Evolutionary conservation across 1,140 invertebrate genomes (phyloP), one percentile per base, ranked within the genome.

Genomic region (Pseudomyrmex dendroicus): DNA sequence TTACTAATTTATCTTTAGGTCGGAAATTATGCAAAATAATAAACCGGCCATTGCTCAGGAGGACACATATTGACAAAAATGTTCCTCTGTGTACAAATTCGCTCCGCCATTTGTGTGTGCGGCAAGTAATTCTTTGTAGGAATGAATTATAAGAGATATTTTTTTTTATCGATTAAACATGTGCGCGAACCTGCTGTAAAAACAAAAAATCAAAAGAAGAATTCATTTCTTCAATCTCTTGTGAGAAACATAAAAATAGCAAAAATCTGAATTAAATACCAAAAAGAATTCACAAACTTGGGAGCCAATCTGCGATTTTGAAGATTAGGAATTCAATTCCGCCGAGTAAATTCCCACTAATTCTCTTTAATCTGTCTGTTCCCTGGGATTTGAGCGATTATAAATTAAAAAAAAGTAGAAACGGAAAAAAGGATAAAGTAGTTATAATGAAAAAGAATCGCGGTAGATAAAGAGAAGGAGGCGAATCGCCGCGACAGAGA

Each of bases 11-110:
- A 78, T 78, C 74, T 78, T 35, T 68, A 68, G 52, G 20, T 57
- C 20, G 54, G 52, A 68, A 78, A 78, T 78, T 78, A 68, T 56
- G 44, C 74, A 78, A 78, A 78, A 78, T 78, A 78, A 78, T 78
- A 78, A 78, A 78, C 64, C 63, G 50, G 46, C 20, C 20, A 20
- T 46, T 68, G 15, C 68, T 68, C 15, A 57, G n/a, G 2, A 66
- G 44, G 63, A 59, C 20, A 57, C 54, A 76, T 73, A 73, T 76
- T 54, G 61, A 64, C 25, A 76, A 76, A 64, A 76, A 76, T 12
- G 25, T 3, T 48, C 4, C 25, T 67, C 25, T 78, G 15, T 9
- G 25, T 68, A 67, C 61, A 68, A 78, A 78, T 78, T 17, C 20
- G 20, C 5, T 78, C 10, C 3, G 48, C 25, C 61, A 54, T 5